Percentiles rank a stretch among this genome's conserved stretches.
Evolutionary conservation across 2,888 invertebrate species (phyloP).

Genomic region (Cerastis rubricosa): DNA sequence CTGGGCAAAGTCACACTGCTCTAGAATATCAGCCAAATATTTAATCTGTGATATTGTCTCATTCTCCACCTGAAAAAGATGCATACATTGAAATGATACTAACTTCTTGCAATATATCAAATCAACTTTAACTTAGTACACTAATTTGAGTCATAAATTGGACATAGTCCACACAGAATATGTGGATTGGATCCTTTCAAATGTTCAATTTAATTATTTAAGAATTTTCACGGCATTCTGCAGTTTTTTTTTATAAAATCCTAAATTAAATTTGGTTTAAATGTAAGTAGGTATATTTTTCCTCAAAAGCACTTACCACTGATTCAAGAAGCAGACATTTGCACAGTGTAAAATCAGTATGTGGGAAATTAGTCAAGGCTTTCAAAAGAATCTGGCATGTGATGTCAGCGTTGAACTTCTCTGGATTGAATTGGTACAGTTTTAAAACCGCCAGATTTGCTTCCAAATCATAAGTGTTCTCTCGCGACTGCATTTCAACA

Average conservation of each 20-base stretch:
- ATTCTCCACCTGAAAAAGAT: slow-evolving; percentile 92
- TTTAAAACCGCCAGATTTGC: slow-evolving; percentile 99
- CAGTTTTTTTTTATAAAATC: neutral
- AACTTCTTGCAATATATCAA: no score
- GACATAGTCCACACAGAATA: neutral
- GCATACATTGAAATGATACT: neutral
- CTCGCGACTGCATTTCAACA: slow-evolving; percentile 97
- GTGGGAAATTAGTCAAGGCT: slow-evolving; percentile 98
- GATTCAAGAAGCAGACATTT: slow-evolving; percentile 97
- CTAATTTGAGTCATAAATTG: neutral
- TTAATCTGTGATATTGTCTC: slow-evolving; percentile 97
- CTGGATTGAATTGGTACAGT: slow-evolving; percentile 98
- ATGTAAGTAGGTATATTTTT: neutral
- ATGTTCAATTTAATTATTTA: no score
- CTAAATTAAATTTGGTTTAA: neutral
- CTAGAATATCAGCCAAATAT: slow-evolving; percentile 96
- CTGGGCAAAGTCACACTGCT: slow-evolving; percentile 97
- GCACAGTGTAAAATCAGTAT: slow-evolving; percentile 99
- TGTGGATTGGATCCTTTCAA: no score
- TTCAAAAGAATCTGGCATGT: slow-evolving; percentile 98
- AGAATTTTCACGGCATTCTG: no score
- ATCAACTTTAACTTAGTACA: neutral
- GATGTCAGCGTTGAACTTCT: slow-evolving; percentile 95
- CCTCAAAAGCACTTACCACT: slow-evolving; percentile 78
- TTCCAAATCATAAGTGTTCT: slow-evolving; percentile 98